These are phyloP conservation scores for Ambastaia sidthimunki DNA, from an alignment of 2,797 vertebrate genomes.

Conservation along the genomic window DNA sequence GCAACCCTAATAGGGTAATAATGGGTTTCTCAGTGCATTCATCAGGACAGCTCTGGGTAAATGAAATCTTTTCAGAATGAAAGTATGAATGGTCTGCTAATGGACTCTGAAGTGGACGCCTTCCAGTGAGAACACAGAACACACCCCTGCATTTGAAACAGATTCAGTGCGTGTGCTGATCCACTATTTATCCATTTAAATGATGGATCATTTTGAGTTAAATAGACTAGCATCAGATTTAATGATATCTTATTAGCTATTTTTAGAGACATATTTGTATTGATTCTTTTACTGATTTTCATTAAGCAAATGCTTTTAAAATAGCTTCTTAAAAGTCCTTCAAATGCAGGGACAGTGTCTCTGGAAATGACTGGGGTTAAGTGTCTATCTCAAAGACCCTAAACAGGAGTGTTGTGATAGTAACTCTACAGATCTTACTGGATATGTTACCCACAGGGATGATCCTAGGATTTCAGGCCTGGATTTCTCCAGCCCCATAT, in stretches of 20 bases:
- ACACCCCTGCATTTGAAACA: conserved; percentile 28
- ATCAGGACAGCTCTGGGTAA: conserved; percentile 43
- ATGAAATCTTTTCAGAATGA: conserved; percentile 42
- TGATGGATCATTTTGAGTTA: background rate
- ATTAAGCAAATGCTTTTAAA: conserved; percentile 11
- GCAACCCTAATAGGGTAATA: conserved; percentile 45
- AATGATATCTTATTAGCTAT: conserved; percentile 22
- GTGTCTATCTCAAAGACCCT: too few species aligned
- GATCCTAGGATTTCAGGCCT: background rate
- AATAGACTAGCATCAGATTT: conserved; percentile 10
- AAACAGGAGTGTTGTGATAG: background rate
- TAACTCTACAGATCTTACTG: background rate
- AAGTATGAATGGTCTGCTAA: conserved; percentile 42
- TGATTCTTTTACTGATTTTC: conserved; percentile 6
- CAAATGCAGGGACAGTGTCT: background rate
- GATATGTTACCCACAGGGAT: background rate
- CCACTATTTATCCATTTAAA: background rate
- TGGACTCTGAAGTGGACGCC: conserved; percentile 31
- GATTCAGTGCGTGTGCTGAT: background rate
- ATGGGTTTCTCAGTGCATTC: conserved; percentile 45
- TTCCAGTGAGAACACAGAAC: conserved; percentile 22
- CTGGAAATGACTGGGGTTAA: conserved; percentile 15
- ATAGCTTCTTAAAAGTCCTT: conserved; percentile 2
- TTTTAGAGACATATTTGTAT: background rate
- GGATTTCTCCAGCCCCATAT: too few species aligned